Conservation (phyloP, 2,113 vertebrate species). For the Boleophthalmus pectinirostris region DNA sequence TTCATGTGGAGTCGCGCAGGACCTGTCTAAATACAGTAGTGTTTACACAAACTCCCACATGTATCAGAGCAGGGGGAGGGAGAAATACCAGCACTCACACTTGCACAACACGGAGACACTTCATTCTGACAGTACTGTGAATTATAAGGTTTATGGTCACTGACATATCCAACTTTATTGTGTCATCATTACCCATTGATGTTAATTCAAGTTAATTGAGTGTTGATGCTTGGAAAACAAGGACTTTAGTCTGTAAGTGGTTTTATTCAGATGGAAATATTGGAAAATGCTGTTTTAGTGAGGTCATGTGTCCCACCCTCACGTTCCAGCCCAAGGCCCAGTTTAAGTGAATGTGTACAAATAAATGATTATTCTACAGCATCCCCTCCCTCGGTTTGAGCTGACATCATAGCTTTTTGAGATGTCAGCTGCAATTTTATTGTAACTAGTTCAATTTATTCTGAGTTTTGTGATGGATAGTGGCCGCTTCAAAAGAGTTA, state of each 20-base stretch:
- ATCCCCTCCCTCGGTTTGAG: slow-evolving; percentile 22
- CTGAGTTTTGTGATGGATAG: neutral
- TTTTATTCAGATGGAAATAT: slow-evolving; percentile 43
- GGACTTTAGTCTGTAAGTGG: slow-evolving; percentile 32
- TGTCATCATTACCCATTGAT: slow-evolving; percentile 1
- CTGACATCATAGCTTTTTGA: slow-evolving; percentile 27
- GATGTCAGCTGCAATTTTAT: neutral
- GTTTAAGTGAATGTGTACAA: slow-evolving; percentile 20
- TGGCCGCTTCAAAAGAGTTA: neutral
- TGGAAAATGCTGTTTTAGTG: slow-evolving; percentile 31
- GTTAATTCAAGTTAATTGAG: neutral
- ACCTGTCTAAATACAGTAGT: neutral
- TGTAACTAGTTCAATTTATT: neutral
- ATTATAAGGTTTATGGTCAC: slow-evolving; percentile 6
- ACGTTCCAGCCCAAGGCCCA: slow-evolving; percentile 31
- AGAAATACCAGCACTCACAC: slow-evolving; percentile 10
- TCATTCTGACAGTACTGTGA: neutral
- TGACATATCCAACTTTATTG: neutral
- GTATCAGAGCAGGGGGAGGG: neutral
- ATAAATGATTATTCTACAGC: slow-evolving; percentile 35
- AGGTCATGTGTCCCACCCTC: slow-evolving; percentile 23
- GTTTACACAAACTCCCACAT: slow-evolving; percentile 1
- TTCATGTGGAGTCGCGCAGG: slow-evolving; percentile 7
- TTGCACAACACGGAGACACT: slow-evolving; percentile 26
- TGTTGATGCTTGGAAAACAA: slow-evolving; percentile 30